phyloP scores from a whole-genome alignment of 2,113 vertebrate species.

The Ciconia maguari region DNA sequence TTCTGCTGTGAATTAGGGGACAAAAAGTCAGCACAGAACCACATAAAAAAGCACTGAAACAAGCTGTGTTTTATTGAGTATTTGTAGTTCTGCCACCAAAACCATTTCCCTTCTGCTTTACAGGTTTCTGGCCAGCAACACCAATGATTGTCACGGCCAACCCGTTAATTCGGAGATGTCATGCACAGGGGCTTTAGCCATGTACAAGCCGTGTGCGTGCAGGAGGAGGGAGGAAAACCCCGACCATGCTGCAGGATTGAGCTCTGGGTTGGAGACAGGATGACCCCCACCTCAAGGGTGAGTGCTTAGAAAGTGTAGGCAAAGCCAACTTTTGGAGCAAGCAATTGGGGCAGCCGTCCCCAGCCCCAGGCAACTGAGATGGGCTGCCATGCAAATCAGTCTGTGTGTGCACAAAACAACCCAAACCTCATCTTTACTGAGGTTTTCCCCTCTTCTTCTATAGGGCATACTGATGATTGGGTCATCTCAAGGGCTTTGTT shows the following conservation, averaged over 20 bases:
- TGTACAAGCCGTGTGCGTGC: accelerated
- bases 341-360: neutral
- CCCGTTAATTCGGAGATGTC: neutral
- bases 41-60: constrained; percentile 37
- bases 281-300: neutral
- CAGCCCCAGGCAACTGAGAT: neutral
- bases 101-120: constrained; percentile 41
- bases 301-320: neutral
- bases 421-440: neutral
- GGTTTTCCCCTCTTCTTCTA: neutral
- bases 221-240: neutral
- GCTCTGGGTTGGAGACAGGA: neutral
- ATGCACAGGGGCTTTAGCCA: neutral
- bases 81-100: constrained; percentile 62
- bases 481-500: neutral
- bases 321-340: neutral
- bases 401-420: neutral
- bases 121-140: constrained; percentile 56
- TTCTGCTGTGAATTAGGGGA: constrained; percentile 62
- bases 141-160: neutral
- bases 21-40: constrained; percentile 16
- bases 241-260: accelerated
- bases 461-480: accelerated
- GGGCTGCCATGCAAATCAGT: accelerated
- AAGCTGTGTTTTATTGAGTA: constrained; percentile 25